Conservation (phyloP, 2,113 vertebrate genomes). For the Carettochelys insculpta region DNA sequence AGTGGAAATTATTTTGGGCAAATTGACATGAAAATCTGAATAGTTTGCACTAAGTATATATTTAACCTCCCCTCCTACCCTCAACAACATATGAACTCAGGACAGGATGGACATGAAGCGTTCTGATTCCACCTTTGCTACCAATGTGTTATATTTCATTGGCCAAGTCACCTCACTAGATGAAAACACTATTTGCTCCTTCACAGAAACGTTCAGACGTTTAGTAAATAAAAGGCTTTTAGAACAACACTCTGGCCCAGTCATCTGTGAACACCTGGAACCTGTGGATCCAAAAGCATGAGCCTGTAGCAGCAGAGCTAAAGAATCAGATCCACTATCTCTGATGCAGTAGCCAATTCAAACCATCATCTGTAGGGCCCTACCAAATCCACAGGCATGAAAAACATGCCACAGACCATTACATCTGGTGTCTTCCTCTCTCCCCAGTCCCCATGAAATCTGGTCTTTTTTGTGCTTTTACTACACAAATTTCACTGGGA, state of each 20-base stretch:
- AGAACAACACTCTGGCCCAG: not conserved
- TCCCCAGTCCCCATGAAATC: too few relatives aligned
- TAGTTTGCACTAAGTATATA: not conserved
- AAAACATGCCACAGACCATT: too few relatives aligned
- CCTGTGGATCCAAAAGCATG: not conserved
- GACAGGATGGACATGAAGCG: not conserved
- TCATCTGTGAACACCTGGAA: not conserved
- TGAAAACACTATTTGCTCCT: not conserved
- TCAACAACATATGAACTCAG: not conserved
- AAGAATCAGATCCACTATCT: not conserved
- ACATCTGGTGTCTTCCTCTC: too few relatives aligned
- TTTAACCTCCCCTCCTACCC: too few relatives aligned
- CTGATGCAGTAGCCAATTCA: not conserved
- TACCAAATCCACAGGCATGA: too few relatives aligned
- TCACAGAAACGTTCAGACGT: not conserved
- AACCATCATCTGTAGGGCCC: not conserved
- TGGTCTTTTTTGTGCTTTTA: too few relatives aligned
- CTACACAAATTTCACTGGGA: too few relatives aligned
- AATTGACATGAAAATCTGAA: not conserved
- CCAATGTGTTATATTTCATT: not conserved
- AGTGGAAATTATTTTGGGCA: not conserved
- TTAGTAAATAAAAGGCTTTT: not conserved
- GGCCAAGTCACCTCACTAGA: not conserved
- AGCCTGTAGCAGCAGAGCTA: not conserved
- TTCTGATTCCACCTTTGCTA: not conserved